Evolutionary conservation across 1,140 invertebrate species (phyloP).

Genomic region (Hesperophylax magnus): DNA sequence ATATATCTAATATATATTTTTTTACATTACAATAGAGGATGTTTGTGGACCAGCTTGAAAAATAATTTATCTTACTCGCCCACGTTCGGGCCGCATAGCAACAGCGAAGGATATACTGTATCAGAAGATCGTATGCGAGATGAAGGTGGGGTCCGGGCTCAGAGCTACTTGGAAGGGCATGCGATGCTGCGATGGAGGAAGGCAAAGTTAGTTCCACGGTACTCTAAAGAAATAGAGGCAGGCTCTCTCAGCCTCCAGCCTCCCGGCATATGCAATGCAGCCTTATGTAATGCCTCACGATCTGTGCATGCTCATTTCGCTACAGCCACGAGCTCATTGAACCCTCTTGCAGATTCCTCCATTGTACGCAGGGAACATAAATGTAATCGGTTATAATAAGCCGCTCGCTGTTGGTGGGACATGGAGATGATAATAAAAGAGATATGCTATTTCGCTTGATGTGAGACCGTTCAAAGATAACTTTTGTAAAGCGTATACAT

Average conservation of each 20-base stretch:
- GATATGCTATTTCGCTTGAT: too few species aligned
- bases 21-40: not conserved
- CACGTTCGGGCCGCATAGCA: not conserved
- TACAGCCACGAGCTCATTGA: not conserved
- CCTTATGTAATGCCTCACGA: slow-evolving; percentile 26
- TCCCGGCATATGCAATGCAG: not conserved
- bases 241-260: not conserved
- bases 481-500: too few species aligned
- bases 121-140: not conserved
- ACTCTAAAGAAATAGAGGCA: not conserved
- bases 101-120: slow-evolving; percentile 9
- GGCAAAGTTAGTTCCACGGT: not conserved
- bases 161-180: not conserved
- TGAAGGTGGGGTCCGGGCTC: slow-evolving; percentile 1
- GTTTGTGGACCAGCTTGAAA: not conserved
- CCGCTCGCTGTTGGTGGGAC: too few species aligned
- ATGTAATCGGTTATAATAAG: not conserved
- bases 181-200: not conserved
- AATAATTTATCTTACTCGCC: not conserved
- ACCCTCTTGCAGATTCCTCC: slow-evolving; percentile 7
- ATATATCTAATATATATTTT: too few species aligned
- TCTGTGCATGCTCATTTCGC: slow-evolving; percentile 10
- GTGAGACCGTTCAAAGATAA: too few species aligned
- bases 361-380: not conserved
- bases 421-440: too few species aligned